Base-by-base conservation (phyloP, 2,113 vertebrate genomes). In the Sylvicapra grimmia region DNA sequence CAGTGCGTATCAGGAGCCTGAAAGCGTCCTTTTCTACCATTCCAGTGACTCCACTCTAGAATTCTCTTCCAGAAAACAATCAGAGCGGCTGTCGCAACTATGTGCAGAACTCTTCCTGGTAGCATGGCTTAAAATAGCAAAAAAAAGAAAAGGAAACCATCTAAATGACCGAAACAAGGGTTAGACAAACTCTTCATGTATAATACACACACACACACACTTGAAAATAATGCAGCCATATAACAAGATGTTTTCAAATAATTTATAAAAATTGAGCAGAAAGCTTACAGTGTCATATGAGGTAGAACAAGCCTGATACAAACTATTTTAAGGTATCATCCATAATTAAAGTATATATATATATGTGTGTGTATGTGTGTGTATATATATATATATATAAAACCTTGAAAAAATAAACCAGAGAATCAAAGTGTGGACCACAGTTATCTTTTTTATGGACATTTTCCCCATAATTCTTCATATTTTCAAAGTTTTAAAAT, bases 401-500 rank as follows among this genome's bases (percentile, higher is more conserved):
- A 89, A 95, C 6, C 58, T 80, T 90, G 75, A 82, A 87, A 86
- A 96, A 93, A 54, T 92, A 54, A 80, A 77, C 75, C 31, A 61
- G 82, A 75, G 33, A 53, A 93, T 59, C 47, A 53, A 91, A 80
- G 7, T 54, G 13, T 65, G 36, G 93, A 80, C 31, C 13, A 63
- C 13, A 33, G 40, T 72, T 93, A 51, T 12, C 18, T 47, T 86
- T 94, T 85, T 36, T 31, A 23, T 49, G 11, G 14, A 80, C 36
- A 49, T 94, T 51, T 77, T 3, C n/a, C 44, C 49, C 31, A 54
- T 33, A 58, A 87, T 83, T 87, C 75, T 72, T 80, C 56, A 29
- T 49, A 47, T 89, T 95, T 97, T 87, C 49, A 18, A 94, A 79
- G 61, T 83, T 89, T 86, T 83, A 33, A 80, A 63, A 87, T 49